Evolutionary conservation across 1,140 invertebrate genomes (phyloP), one percentile per base, ranked within the genome.

Genomic region (Aphidius ervi): DNA sequence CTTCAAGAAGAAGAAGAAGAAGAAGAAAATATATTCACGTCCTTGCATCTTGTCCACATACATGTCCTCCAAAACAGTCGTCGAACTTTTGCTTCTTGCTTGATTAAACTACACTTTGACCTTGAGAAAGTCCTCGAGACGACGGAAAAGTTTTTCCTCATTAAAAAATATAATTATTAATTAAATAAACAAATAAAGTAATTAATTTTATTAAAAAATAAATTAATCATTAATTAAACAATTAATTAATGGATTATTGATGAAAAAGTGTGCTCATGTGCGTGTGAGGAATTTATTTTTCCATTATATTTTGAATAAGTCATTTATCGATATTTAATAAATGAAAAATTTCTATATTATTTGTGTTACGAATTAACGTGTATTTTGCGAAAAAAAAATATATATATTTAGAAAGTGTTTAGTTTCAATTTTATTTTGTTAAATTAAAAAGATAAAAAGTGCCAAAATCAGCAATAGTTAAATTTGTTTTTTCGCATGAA

Each of bases 31-130:
- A 16, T 6, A 42, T 5, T 55, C 4, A 9, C 16, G 55, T 46
- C 55, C 42, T 46, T 46, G 42, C 49, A 52, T 23, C 42, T 42
- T 41, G 52, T 54, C n/a, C 39, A 45, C 41, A 20, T 37, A 56
- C 23, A 45, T 45, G 60, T 62, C 60, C 60, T 62, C 60, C 47
- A 56, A 6, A 23, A 52, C 48, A 62, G 60, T 62, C 60, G 60
- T 43, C 55, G 60, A 62, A 62, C 60, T 56, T 43, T 40, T 37
- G 9, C 50, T 53, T 53, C 23, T 20, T 23, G 10, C 39, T 42
- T 16, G 40, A 61, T 61, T 54, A 53, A 39, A 40, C 46, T 46
- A 48, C 39, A 40, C 4, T 6, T 10, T 43, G 55, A 57, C 60
- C 60, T 62, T 62, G 60, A 48, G 16, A 23, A 52, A 42, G 50